These are phyloP conservation scores for Neotoxoptera formosana DNA, from an alignment of 1,140 invertebrate genomes.

Conservation along the genomic window DNA sequence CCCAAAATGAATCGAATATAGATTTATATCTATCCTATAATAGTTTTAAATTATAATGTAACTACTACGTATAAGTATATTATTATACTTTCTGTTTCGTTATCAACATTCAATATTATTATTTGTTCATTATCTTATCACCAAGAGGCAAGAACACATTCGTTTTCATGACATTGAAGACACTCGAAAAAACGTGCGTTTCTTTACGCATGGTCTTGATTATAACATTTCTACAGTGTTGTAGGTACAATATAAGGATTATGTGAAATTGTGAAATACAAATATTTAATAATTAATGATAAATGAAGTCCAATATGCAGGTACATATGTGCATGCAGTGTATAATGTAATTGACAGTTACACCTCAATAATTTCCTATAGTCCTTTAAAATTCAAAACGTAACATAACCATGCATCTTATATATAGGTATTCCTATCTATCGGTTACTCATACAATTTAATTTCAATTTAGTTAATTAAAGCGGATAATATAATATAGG, in stretches of 20 bases:
- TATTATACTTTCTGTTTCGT: constrained; percentile 17
- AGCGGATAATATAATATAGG: background rate
- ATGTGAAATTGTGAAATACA: background rate
- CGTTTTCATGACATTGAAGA: constrained; percentile 38
- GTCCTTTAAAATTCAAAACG: background rate
- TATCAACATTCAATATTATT: constrained; percentile 43
- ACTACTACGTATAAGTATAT: background rate
- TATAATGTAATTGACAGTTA: background rate
- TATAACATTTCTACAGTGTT: background rate
- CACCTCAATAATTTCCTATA: background rate
- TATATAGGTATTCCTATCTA: background rate
- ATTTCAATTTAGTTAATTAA: background rate
- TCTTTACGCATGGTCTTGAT: background rate
- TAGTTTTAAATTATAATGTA: background rate
- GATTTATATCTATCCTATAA: background rate
- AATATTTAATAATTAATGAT: background rate
- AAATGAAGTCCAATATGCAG: background rate
- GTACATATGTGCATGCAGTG: background rate
- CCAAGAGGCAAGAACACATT: constrained; percentile 6
- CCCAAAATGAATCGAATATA: background rate
- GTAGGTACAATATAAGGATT: background rate
- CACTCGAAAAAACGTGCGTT: constrained; percentile 40
- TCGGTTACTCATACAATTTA: background rate
- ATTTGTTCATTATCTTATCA: constrained; percentile 17
- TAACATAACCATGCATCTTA: background rate